These are phyloP conservation scores for Hydrophis major DNA, from an alignment of 2,797 vertebrate species.

Conservation along the genomic window DNA sequence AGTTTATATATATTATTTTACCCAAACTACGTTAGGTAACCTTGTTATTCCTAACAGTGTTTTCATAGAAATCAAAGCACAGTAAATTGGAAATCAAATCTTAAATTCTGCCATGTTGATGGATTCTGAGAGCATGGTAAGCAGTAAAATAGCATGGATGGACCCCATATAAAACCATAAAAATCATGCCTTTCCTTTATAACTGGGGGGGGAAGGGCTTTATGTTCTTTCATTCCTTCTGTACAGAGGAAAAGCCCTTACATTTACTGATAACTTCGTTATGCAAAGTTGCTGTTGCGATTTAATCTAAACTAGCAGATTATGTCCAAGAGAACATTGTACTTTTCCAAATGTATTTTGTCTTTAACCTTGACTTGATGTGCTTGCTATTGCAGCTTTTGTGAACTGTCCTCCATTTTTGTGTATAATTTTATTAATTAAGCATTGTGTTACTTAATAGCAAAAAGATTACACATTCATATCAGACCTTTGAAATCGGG, in stretches of 20 bases:
- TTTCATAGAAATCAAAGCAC: background rate
- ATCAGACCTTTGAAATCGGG: background rate
- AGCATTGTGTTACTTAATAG: background rate
- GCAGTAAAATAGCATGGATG: no score
- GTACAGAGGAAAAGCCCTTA: background rate
- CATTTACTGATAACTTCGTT: background rate
- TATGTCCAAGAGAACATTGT: background rate
- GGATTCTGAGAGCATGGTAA: background rate
- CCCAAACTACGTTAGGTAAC: no score
- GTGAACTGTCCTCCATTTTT: background rate
- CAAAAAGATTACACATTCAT: background rate
- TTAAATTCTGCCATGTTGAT: background rate
- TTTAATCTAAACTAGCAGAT: background rate
- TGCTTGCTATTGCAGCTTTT: background rate
- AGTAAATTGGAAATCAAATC: background rate
- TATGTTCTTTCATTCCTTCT: background rate
- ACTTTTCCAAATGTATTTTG: background rate
- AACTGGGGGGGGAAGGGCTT: rapidly evolving
- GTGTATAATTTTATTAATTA: background rate
- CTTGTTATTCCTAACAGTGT: background rate
- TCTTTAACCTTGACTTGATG: background rate
- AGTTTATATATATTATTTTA: no score
- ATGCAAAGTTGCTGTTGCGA: background rate
- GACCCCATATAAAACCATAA: background rate
- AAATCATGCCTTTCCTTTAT: background rate